These are phyloP conservation scores for Phrynocephalus forsythii DNA, from an alignment of 2,797 vertebrate genomes.

Conservation along the genomic window DNA sequence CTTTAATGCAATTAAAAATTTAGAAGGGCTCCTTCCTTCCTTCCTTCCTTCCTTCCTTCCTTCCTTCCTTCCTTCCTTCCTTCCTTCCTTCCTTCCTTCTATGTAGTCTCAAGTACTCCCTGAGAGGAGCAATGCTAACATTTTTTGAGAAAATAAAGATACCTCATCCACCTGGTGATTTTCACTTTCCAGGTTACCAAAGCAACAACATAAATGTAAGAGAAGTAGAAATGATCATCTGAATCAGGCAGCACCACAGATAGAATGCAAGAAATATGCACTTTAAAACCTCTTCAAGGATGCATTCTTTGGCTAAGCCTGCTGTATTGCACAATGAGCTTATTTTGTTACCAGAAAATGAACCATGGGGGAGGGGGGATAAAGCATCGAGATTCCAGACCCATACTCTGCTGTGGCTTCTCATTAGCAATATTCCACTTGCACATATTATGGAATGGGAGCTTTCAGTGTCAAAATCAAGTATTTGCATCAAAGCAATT, in stretches of 20 bases:
- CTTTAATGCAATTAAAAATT: constrained; percentile 1
- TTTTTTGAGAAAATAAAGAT: background rate
- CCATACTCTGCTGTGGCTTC: constrained; percentile 39
- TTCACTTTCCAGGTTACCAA: background rate
- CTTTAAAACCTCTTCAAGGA: background rate
- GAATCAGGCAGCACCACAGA: background rate
- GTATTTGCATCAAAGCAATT: constrained; percentile 47
- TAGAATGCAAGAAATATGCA: background rate
- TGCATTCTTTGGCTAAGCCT: background rate
- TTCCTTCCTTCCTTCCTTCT: too few relatives aligned
- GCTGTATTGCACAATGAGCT: background rate
- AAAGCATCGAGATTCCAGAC: constrained; percentile 19
- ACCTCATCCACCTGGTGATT: constrained; percentile 2
- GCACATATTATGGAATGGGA: constrained; percentile 45
- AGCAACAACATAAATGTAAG: constrained; percentile 23
- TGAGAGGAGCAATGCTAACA: too few relatives aligned
- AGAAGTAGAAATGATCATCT: constrained; percentile 4
- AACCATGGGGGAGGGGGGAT: background rate
- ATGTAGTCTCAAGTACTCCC: too few relatives aligned
- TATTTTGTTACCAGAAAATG: background rate
- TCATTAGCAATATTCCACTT: constrained; percentile 61
- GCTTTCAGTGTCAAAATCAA: constrained; percentile 51
- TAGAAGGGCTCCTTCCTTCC: background rate
- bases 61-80: too few relatives aligned
- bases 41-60: background rate